phyloP scores from a whole-genome alignment of 2,797 vertebrate species.

The Esox lucius region DNA sequence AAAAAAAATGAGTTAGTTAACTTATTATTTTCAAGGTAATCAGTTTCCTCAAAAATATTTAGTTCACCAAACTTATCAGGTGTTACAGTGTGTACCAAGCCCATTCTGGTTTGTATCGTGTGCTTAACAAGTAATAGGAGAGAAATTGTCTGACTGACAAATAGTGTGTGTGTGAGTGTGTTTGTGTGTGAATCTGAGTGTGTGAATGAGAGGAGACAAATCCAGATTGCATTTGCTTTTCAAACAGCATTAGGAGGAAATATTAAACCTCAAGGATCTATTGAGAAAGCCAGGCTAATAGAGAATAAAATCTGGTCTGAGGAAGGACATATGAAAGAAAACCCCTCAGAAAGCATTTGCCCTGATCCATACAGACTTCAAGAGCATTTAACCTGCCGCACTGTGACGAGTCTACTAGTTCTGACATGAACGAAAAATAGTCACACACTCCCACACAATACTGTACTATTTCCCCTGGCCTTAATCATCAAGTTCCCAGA shows the following conservation, averaged over 20 bases:
- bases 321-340: conserved; percentile 6
- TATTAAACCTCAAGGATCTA: conserved; percentile 53
- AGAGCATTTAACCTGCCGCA: conserved; percentile 4
- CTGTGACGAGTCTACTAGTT: not conserved
- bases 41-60: no score
- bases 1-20: no score
- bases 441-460: conserved; percentile 33
- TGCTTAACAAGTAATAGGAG: not conserved
- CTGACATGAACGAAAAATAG: no score
- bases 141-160: not conserved
- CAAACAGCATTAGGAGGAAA: conserved; percentile 55
- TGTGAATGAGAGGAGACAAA: not conserved
- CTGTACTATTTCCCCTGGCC: conserved; percentile 41
- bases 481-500: not conserved
- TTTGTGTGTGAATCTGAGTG: not conserved
- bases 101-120: not conserved
- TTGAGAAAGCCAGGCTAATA: conserved; percentile 48
- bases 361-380: conserved; percentile 5
- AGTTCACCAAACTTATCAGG: no score
- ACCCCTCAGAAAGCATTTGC: conserved; percentile 3
- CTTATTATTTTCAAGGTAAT: no score
- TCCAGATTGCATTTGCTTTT: conserved; percentile 41
- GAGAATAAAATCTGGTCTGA: conserved; percentile 42
- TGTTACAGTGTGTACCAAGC: not conserved
- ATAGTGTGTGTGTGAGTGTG: not conserved